Conservation (phyloP, 2,888 invertebrate species). For the Acheta domesticus region DNA sequence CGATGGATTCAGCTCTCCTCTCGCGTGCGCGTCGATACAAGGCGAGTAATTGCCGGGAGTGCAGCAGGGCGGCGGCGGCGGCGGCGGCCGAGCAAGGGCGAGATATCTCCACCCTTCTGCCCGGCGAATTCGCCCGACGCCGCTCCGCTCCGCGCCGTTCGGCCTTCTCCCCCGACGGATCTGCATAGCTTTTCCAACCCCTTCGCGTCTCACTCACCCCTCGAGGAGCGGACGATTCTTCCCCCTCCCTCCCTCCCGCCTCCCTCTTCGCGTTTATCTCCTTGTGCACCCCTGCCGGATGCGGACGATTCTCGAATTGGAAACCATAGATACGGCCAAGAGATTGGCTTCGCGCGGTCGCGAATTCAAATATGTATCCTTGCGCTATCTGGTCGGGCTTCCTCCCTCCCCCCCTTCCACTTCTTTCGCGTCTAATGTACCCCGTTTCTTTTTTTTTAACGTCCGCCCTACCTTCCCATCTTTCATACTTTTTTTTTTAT, state of each 20-base stretch:
- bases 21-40: too few relatives aligned
- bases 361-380: neutral
- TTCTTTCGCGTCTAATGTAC: too few relatives aligned
- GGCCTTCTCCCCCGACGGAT: neutral
- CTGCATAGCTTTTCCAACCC: slow-evolving; percentile 33
- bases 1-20: too few relatives aligned
- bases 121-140: slow-evolving; percentile 31
- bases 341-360: neutral
- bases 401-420: too few relatives aligned
- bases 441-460: too few relatives aligned
- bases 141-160: slow-evolving; percentile 27
- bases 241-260: slow-evolving; percentile 32
- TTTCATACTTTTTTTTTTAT: neutral
- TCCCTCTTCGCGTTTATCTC: slow-evolving; percentile 36
- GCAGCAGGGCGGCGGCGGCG: too few relatives aligned
- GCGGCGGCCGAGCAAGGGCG: too few relatives aligned
- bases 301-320: too few relatives aligned
- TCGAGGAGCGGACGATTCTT: too few relatives aligned
- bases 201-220: slow-evolving; percentile 37
- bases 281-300: slow-evolving; percentile 23
- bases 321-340: neutral
- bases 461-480: too few relatives aligned
- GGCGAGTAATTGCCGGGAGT: too few relatives aligned
- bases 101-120: too few relatives aligned
- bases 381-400: neutral